Evolutionary conservation across 2,797 vertebrate genomes (phyloP), one percentile per base, ranked within the genome.

Genomic region (Florisuga fusca): DNA sequence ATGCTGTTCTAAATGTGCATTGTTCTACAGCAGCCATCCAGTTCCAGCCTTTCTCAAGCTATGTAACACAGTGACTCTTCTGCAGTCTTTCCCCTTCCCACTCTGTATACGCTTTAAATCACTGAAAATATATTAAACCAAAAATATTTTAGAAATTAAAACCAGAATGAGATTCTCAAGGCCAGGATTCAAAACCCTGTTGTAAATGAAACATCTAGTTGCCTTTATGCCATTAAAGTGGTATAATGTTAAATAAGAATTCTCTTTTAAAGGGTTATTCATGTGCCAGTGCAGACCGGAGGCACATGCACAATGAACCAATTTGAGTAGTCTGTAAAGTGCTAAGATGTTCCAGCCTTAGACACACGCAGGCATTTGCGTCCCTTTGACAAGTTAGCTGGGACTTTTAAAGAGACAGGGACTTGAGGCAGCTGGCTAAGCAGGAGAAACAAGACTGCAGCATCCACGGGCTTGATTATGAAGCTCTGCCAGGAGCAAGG

Each of bases 71-170:
- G 84, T 77, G 57, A 74, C 67, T 91, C 68, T 53, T 91, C 64
- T 87, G 67, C 68, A 71, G 34, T 77, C 75, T 84, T 87, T 90
- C 41, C 38, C 33, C 46, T 92, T 91, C 89, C 89, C 67, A 69
- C 31, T 59, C 90, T 45, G 25, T 91, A 45, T 45, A 87, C 10
- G 10, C 34, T 90, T 92, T 89, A 72, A 89, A 34, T 81, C 75
- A 87, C 29, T 90, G 76, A 71, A 50, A 87, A 62, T 80, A 41
- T 51, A 83, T 74, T 77, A 84, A 90, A 94, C 82, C 59, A 95
- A 75, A 84, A 94, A 11, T 26, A 72, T 85, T 45, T 16, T 17
- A 87, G 72, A 95, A 95, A 93, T 95, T 77, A 94, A 92, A 95
- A 92, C 26, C 90, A 93, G 78, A 95, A 79, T 41, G 21, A 72